These are phyloP conservation scores for Camponotus pennsylvanicus DNA, from an alignment of 1,140 invertebrate genomes.

Conservation along the genomic window DNA sequence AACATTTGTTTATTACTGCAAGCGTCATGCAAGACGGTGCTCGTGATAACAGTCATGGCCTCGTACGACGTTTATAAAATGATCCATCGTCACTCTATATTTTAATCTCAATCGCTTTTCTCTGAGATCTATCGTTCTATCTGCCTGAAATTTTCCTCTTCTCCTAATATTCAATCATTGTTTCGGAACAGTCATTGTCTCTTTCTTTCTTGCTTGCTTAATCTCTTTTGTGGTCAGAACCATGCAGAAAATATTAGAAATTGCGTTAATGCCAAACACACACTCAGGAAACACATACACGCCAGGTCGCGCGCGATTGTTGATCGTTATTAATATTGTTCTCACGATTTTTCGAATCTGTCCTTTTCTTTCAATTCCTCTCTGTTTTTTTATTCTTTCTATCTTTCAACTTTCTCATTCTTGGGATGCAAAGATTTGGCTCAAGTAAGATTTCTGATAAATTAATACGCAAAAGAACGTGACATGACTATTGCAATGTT, in stretches of 20 bases:
- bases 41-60: conserved; percentile 54
- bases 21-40: conserved; percentile 71
- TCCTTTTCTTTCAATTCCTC: neutral
- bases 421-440: conserved; percentile 11
- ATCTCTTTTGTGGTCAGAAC: conserved; percentile 10
- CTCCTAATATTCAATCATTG: conserved; percentile 29
- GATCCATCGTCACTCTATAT: conserved; percentile 48
- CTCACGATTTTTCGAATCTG: neutral
- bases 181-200: conserved; percentile 5
- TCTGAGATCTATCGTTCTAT: neutral
- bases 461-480: neutral
- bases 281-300: conserved; percentile 32
- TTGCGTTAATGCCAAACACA: conserved; percentile 41
- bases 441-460: conserved; percentile 3
- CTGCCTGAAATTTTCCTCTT: conserved; percentile 30
- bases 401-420: neutral
- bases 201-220: conserved; percentile 15
- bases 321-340: neutral
- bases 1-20: conserved; percentile 35
- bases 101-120: conserved; percentile 22
- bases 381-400: neutral
- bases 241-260: conserved; percentile 54
- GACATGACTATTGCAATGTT: conserved; percentile 2
- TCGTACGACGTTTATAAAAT: conserved; percentile 44
- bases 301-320: neutral